phyloP scores from a whole-genome alignment of 2,113 vertebrate species.

The Chloebia gouldiae region DNA sequence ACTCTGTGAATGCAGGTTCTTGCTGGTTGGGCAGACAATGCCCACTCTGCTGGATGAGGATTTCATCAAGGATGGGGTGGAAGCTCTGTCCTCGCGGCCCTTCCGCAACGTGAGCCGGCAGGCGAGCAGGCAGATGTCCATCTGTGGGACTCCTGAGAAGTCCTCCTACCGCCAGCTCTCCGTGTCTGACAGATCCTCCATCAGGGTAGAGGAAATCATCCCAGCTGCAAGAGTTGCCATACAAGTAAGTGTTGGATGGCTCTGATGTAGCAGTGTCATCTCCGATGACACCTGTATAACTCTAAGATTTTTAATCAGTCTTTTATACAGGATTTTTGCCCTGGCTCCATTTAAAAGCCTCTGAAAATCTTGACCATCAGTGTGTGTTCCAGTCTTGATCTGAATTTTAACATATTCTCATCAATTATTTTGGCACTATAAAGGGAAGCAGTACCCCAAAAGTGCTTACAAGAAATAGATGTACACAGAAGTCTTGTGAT shows the following conservation, averaged over 20 bases:
- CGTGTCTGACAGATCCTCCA: slow-evolving; percentile 95
- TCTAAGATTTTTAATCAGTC: background rate
- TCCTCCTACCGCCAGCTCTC: slow-evolving; percentile 94
- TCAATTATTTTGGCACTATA: background rate
- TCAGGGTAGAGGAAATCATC: slow-evolving; percentile 96
- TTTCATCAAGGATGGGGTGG: slow-evolving; percentile 86
- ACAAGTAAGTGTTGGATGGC: slow-evolving; percentile 74
- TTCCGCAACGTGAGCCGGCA: slow-evolving; percentile 90
- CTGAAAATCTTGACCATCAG: background rate
- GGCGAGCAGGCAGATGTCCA: slow-evolving; percentile 87
- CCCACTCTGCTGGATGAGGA: slow-evolving; percentile 90
- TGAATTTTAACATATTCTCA: background rate
- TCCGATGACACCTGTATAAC: background rate
- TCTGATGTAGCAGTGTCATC: rapidly evolving
- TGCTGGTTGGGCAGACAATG: slow-evolving; percentile 96
- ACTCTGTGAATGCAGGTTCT: slow-evolving; percentile 78
- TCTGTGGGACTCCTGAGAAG: slow-evolving; percentile 96
- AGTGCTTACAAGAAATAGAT: background rate
- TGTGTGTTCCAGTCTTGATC: background rate
- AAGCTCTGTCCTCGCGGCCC: slow-evolving; percentile 91
- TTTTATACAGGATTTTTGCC: background rate
- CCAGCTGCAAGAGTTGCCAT: slow-evolving; percentile 96
- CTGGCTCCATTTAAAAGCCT: background rate
- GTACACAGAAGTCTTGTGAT: background rate
- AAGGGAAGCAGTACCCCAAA: background rate